Evolutionary conservation across 2,888 invertebrate species (phyloP).

Genomic region (Eilema depressum): DNA sequence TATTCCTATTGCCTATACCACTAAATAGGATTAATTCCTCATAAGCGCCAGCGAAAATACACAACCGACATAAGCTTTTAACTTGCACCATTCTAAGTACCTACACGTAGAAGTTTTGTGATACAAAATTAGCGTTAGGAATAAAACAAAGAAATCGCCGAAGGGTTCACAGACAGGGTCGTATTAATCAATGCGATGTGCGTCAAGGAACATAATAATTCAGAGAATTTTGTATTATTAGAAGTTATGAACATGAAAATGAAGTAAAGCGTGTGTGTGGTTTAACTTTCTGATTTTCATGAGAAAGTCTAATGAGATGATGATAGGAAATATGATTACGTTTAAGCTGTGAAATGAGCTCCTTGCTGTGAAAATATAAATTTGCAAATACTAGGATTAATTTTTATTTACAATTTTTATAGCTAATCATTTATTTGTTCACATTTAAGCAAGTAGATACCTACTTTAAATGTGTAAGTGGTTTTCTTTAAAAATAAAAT

Average conservation of each 20-base stretch:
- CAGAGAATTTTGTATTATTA: slow-evolving; percentile 32
- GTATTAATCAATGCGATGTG: slow-evolving; percentile 57
- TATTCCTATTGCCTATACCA: too few relatives aligned
- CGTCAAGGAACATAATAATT: slow-evolving; percentile 39
- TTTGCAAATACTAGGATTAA: too few relatives aligned
- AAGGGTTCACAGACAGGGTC: slow-evolving; percentile 49
- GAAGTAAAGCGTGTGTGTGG: background rate
- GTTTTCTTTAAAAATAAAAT: too few relatives aligned
- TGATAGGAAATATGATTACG: too few relatives aligned
- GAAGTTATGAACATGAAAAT: slow-evolving; percentile 15
- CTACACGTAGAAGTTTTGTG: slow-evolving; percentile 67
- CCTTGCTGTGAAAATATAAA: too few relatives aligned
- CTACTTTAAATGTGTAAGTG: too few relatives aligned
- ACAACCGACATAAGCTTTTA: background rate
- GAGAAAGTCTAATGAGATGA: background rate
- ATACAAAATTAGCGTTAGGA: slow-evolving; percentile 72
- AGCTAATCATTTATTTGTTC: too few relatives aligned
- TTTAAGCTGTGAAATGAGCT: too few relatives aligned
- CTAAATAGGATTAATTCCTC: background rate
- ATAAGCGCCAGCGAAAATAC: background rate
- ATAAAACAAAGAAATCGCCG: slow-evolving; percentile 68
- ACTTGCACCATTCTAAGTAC: slow-evolving; percentile 47
- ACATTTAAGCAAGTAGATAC: too few relatives aligned
- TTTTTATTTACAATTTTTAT: too few relatives aligned
- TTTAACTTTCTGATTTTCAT: slow-evolving; percentile 9